Percentiles rank a stretch among this genome's conserved stretches.
phyloP scores from a whole-genome alignment of 1,140 invertebrate species.

The Subanguina moxae region DNA sequence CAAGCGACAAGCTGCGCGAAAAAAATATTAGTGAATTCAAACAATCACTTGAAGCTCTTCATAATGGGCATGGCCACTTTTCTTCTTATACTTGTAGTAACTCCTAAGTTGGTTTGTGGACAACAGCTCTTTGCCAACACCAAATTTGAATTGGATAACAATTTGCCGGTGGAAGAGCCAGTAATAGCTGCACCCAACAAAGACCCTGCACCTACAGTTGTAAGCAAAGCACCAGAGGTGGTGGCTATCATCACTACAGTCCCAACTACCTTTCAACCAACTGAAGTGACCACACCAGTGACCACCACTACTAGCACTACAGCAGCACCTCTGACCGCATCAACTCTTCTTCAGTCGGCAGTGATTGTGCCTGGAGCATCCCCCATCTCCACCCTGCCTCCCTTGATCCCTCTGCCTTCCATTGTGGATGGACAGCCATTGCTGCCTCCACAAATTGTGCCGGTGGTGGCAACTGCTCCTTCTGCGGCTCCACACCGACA shows the following conservation, averaged over 20 bases:
- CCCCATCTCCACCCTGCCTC: slow-evolving; percentile 9
- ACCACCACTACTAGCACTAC: slow-evolving; percentile 8
- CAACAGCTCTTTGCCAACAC: slow-evolving; percentile 39
- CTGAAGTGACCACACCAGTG: background rate
- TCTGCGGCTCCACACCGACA: too few relatives aligned
- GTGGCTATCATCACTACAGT: background rate
- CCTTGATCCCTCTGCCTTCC: background rate
- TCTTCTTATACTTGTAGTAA: too few relatives aligned
- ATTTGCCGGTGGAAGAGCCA: slow-evolving; percentile 35
- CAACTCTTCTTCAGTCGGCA: slow-evolving; percentile 1
- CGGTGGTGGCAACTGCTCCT: too few relatives aligned
- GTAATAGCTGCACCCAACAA: background rate
- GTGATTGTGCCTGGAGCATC: slow-evolving; percentile 8
- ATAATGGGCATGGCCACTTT: too few relatives aligned
- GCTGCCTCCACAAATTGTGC: too few relatives aligned
- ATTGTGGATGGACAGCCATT: too few relatives aligned
- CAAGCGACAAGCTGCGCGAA: too few relatives aligned
- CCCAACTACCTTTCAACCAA: background rate
- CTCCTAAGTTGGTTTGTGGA: too few relatives aligned
- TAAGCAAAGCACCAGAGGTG: background rate
- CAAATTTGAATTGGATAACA: slow-evolving; percentile 41
- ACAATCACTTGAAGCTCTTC: too few relatives aligned
- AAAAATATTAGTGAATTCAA: too few relatives aligned
- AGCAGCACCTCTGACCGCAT: background rate
- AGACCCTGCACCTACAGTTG: slow-evolving; percentile 3